Evolutionary conservation across 2,888 invertebrate genomes (phyloP).

Genomic region (Agapetus fuscipes): DNA sequence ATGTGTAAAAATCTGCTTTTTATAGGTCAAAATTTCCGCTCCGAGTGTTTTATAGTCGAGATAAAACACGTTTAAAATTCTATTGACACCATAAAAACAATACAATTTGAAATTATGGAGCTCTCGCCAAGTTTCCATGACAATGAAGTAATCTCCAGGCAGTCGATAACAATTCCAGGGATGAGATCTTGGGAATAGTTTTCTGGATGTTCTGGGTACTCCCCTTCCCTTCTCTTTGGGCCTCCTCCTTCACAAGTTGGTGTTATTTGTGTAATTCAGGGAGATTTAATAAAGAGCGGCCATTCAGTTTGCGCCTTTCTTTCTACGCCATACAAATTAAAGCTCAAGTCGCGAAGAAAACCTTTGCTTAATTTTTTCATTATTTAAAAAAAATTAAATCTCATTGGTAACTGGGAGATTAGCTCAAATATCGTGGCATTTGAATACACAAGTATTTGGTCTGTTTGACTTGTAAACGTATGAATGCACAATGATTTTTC

Average conservation of each 20-base stretch:
- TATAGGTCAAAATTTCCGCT: neutral
- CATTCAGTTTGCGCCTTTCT: slow-evolving; percentile 8
- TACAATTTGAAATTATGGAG: neutral
- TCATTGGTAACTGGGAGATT: too few relatives aligned
- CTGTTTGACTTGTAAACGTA: too few relatives aligned
- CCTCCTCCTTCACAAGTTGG: slow-evolving; percentile 1
- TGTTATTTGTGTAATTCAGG: slow-evolving; percentile 11
- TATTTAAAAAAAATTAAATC: too few relatives aligned
- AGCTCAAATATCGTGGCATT: too few relatives aligned
- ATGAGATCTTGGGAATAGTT: slow-evolving; percentile 1
- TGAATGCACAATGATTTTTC: too few relatives aligned
- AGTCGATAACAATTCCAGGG: slow-evolving; percentile 4
- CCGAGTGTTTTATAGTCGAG: neutral
- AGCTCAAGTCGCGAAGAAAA: too few relatives aligned
- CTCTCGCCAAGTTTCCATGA: neutral
- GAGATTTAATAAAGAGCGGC: slow-evolving; percentile 10
- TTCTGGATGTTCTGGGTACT: neutral
- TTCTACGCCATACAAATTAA: neutral
- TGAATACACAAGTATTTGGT: too few relatives aligned
- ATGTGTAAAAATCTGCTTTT: too few relatives aligned
- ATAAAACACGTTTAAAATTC: neutral
- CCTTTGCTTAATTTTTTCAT: too few relatives aligned
- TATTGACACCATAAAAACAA: neutral
- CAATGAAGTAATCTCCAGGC: neutral
- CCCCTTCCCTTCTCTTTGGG: neutral